A percentile compares a stretch with the other conserved stretches of the same genome.
These are phyloP conservation scores for Macrotrachela quadricornifera DNA, from an alignment of 1,140 invertebrate species.

Conservation along the genomic window DNA sequence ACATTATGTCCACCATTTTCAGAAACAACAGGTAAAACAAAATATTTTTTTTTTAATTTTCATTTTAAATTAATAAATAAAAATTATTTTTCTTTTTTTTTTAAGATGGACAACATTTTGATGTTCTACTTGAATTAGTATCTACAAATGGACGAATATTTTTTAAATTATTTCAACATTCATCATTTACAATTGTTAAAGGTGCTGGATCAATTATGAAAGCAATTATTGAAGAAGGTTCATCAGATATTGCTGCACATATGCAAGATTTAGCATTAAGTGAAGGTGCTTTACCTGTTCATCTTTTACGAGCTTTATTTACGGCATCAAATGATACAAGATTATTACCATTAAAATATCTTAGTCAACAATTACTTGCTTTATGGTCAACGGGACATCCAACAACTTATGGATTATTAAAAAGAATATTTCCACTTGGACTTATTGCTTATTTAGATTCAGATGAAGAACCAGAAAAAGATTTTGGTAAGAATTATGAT, in stretches of 20 bases:
- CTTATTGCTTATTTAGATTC: slow-evolving; percentile 72
- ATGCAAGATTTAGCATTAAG: slow-evolving; percentile 89
- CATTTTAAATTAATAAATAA: slow-evolving; percentile 38
- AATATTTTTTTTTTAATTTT: slow-evolving; percentile 85
- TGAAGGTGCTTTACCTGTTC: slow-evolving; percentile 82
- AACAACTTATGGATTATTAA: slow-evolving; percentile 63
- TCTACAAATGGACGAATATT: slow-evolving; percentile 65
- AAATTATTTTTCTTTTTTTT: not conserved
- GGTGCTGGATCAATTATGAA: slow-evolving; percentile 87
- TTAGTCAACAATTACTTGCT: slow-evolving; percentile 81
- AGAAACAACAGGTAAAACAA: slow-evolving; percentile 88
- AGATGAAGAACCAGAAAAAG: slow-evolving; percentile 55
- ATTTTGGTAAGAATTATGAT: slow-evolving; percentile 51
- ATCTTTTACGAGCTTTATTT: slow-evolving; percentile 73
- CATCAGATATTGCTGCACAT: slow-evolving; percentile 58
- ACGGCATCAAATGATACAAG: slow-evolving; percentile 47
- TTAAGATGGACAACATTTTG: not conserved
- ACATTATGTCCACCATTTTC: slow-evolving; percentile 93
- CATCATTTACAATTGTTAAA: slow-evolving; percentile 87
- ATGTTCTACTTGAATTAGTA: slow-evolving; percentile 47
- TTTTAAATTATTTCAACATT: slow-evolving; percentile 82
- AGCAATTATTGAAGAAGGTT: slow-evolving; percentile 89
- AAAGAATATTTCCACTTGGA: slow-evolving; percentile 62
- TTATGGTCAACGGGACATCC: slow-evolving; percentile 90
- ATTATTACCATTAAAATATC: slow-evolving; percentile 54